Evolutionary conservation across 2,888 invertebrate genomes (phyloP).

Genomic region (Orchesella flavescens): DNA sequence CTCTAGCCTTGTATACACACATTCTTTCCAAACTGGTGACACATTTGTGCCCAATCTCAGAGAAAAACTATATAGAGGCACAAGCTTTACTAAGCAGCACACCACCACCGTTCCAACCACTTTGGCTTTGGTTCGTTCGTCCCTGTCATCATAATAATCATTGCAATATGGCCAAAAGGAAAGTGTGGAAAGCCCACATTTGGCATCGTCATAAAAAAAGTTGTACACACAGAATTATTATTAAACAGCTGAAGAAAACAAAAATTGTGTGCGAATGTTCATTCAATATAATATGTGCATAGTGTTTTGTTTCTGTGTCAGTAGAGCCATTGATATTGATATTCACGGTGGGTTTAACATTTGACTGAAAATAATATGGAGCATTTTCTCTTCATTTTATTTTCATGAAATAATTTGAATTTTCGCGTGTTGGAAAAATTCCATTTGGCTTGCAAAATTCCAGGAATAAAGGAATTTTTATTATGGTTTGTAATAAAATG

Average conservation of each 20-base stretch:
- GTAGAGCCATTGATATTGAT: no score
- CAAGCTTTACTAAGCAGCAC: no score
- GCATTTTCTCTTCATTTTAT: no score
- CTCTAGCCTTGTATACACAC: neutral
- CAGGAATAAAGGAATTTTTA: no score
- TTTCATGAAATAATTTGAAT: no score
- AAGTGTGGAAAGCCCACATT: conserved; percentile 29
- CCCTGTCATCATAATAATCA: conserved; percentile 30
- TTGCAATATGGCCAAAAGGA: conserved; percentile 34
- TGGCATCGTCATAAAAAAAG: conserved; percentile 31
- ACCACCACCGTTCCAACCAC: no score
- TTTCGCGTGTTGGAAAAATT: no score
- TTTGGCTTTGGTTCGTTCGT: neutral
- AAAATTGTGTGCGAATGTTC: neutral
- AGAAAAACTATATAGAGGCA: no score
- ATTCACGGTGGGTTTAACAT: no score
- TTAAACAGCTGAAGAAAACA: conserved; percentile 5
- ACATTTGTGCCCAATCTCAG: conserved; percentile 31
- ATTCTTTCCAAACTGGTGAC: conserved; percentile 23
- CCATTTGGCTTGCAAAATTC: no score
- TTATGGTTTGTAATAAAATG: no score
- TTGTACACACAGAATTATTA: conserved; percentile 38
- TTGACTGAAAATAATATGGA: no score
- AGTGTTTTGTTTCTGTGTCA: neutral
- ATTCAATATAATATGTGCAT: neutral